Base-by-base conservation (phyloP, 1,140 invertebrate species). In the Temnothorax nylanderi region DNA sequence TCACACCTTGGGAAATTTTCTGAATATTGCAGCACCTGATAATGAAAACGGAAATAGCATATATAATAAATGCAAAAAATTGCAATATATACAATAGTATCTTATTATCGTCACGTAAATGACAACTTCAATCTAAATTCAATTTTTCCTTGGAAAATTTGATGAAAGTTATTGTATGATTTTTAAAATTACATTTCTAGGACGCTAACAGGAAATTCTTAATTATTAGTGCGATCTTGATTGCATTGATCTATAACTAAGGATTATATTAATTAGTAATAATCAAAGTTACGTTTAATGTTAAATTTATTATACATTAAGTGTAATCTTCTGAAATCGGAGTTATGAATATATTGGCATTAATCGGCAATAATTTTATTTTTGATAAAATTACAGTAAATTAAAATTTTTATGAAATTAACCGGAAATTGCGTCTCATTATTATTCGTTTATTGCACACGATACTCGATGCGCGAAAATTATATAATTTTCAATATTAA, bases 381-480 rank as follows among this genome's bases (percentile, higher is more conserved):
- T 47, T 10, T 26, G 26, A 18, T 32, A 72, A 72, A 51, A 3
- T 72, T 32, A 67, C 11, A n/a, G n/a, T 26, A 8, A 64, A 64
- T 37, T 64, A 32, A 64, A 49, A 32, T 54, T 56, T 56, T 1
- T 56, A 3, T 34, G 10, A 54, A 37, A 37, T 75, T 37, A 76
- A 60, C 16, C 3, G 34, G 37, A 76, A 58, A 75, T 8, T 1
- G 4, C 13, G 13, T 41, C 34, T 76, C 13, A 8, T 76, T 58
- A 21, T 13, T 67, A 75, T 58, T n/a, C n/a, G 3, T 74, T 58
- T 74, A 58, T 74, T 41, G 32, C 69, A 34, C 18, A 11, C n/a
- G 44, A 44, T 44, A n/a, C 3, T n/a, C 10, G 49, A 16, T 21
- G n/a, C 37, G n/a, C 8, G 18, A 56, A 11, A 74, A 37, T 74